phyloP scores from a whole-genome alignment of 2,797 vertebrate species.

The Peromyscus eremicus region DNA sequence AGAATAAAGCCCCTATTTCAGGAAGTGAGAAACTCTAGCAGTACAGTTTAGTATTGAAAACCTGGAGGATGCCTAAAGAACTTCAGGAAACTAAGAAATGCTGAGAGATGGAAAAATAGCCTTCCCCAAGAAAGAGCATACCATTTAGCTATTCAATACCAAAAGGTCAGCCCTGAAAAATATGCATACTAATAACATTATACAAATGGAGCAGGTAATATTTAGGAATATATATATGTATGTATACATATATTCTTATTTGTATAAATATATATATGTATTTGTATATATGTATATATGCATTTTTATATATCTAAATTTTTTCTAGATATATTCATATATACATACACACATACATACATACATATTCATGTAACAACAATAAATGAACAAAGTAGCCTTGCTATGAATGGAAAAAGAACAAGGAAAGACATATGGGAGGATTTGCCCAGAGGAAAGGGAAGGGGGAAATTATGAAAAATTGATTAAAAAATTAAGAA shows the following conservation, averaged over 20 bases:
- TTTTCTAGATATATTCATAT: too few species aligned
- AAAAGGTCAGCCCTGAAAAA: background rate
- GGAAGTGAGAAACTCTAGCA: background rate
- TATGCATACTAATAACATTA: too few species aligned
- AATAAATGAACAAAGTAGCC: background rate
- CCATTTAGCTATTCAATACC: background rate
- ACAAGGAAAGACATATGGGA: too few species aligned
- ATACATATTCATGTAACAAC: background rate
- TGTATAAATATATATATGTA: too few species aligned
- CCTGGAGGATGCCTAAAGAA: background rate
- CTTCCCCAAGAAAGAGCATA: background rate
- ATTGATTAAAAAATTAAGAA: background rate
- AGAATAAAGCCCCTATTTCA: background rate
- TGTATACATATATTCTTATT: too few species aligned
- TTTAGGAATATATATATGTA: background rate
- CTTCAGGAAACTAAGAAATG: background rate
- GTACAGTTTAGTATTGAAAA: background rate
- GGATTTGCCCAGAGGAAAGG: background rate
- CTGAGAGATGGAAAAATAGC: background rate
- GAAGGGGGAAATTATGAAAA: background rate
- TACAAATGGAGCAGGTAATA: background rate
- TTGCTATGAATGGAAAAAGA: too few species aligned
- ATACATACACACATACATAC: too few species aligned
- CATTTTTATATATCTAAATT: too few species aligned
- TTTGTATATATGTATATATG: too few species aligned